phyloP scores from a whole-genome alignment of 2,888 invertebrate species.

The Nowickia ferox region DNA sequence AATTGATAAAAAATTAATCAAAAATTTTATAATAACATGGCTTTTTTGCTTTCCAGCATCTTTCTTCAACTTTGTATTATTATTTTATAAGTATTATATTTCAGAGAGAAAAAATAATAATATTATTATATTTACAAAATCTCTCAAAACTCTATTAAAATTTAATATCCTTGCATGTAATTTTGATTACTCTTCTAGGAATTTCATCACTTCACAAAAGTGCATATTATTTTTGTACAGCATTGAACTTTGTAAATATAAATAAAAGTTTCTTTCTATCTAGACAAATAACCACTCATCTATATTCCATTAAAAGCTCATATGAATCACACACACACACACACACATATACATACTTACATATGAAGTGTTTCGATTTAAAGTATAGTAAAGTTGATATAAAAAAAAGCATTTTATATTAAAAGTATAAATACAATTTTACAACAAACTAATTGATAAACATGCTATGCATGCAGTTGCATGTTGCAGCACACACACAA shows the following conservation, averaged over 20 bases:
- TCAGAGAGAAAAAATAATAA: no score
- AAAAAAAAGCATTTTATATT: constrained; percentile 7
- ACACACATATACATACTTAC: no score
- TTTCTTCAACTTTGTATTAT: no score
- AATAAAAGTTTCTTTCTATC: not conserved
- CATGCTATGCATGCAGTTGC: constrained; percentile 38
- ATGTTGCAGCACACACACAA: constrained; percentile 16
- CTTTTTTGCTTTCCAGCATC: no score
- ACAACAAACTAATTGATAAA: constrained; percentile 68
- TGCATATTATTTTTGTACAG: not conserved
- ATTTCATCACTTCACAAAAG: not conserved
- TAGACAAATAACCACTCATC: constrained; percentile 37
- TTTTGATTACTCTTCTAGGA: constrained; percentile 5
- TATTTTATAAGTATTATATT: no score
- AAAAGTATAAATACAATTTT: not conserved
- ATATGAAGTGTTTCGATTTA: no score
- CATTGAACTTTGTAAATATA: constrained; percentile 5
- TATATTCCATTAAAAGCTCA: constrained; percentile 58
- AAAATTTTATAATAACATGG: no score
- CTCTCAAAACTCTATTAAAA: not conserved
- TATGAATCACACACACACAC: not conserved
- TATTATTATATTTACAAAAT: no score
- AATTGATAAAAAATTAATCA: no score
- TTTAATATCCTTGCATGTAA: constrained; percentile 24
- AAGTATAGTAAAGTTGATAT: not conserved